Percentiles rank a stretch among this genome's conserved stretches.
Evolutionary conservation across 2,113 vertebrate species (phyloP).

Genomic region (Etheostoma cragini): DNA sequence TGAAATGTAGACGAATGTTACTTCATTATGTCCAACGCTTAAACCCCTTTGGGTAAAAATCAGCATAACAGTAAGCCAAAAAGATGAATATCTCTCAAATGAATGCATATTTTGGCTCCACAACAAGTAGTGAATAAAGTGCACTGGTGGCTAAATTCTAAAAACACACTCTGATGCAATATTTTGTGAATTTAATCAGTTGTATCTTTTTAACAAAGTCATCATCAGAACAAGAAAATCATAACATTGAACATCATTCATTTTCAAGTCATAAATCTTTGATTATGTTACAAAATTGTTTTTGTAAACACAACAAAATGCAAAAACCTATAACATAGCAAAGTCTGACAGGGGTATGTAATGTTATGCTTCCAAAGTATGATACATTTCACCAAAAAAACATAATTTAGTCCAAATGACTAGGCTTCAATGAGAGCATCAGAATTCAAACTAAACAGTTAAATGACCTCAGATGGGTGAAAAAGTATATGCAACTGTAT

Average conservation of each 20-base stretch:
- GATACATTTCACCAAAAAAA: constrained; percentile 28
- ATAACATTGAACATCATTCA: constrained; percentile 74
- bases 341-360: constrained; percentile 45
- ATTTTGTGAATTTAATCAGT: constrained; percentile 71
- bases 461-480: constrained; percentile 20
- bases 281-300: constrained; percentile 77
- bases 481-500: constrained; percentile 32
- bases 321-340: constrained; percentile 45
- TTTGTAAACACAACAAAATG: constrained; percentile 68
- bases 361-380: constrained; percentile 33
- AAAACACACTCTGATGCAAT: constrained; percentile 32
- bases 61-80: not conserved
- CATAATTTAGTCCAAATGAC: not conserved
- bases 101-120: not conserved
- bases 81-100: not conserved
- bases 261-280: constrained; percentile 65
- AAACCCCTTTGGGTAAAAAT: not conserved
- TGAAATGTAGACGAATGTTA: not conserved
- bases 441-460: constrained; percentile 31
- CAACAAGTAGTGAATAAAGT: not conserved
- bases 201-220: constrained; percentile 72
- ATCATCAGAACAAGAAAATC: constrained; percentile 70
- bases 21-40: not conserved
- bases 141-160: not conserved
- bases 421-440: constrained; percentile 17